These are phyloP conservation scores for Fregata magnificens DNA, from an alignment of 2,113 vertebrate genomes.

Conservation along the genomic window DNA sequence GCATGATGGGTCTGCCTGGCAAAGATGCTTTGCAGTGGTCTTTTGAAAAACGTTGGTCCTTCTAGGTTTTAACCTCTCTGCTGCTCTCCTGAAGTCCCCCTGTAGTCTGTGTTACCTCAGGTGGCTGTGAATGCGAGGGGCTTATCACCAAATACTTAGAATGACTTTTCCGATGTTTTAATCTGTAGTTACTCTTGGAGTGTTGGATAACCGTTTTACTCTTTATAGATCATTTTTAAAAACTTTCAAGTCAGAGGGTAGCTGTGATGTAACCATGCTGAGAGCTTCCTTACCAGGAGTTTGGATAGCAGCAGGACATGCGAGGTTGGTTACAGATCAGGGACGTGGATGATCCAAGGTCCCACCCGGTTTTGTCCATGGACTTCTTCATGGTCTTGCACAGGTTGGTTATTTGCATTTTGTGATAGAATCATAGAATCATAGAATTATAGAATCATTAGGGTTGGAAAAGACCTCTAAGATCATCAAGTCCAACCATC, in stretches of 20 bases:
- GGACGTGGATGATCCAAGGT: neutral
- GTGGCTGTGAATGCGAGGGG: neutral
- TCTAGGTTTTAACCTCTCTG: neutral
- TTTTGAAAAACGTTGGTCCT: neutral
- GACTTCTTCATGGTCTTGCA: neutral
- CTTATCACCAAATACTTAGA: neutral
- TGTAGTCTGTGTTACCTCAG: neutral
- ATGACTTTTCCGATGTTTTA: neutral
- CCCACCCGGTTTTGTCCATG: neutral
- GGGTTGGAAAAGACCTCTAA: too few relatives aligned
- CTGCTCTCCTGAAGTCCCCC: neutral
- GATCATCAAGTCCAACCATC: too few relatives aligned
- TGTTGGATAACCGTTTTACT: neutral
- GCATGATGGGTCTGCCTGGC: neutral
- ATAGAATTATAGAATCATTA: too few relatives aligned
- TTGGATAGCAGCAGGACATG: neutral
- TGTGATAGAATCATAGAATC: too few relatives aligned
- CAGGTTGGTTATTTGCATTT: neutral
- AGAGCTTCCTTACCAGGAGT: neutral
- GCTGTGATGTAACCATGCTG: neutral
- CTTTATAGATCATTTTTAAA: neutral
- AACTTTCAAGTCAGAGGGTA: neutral
- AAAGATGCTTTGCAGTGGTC: neutral
- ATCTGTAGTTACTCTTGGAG: neutral
- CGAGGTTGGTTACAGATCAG: neutral